phyloP scores from a whole-genome alignment of 2,113 vertebrate genomes.

The Sphaerodactylus townsendi region DNA sequence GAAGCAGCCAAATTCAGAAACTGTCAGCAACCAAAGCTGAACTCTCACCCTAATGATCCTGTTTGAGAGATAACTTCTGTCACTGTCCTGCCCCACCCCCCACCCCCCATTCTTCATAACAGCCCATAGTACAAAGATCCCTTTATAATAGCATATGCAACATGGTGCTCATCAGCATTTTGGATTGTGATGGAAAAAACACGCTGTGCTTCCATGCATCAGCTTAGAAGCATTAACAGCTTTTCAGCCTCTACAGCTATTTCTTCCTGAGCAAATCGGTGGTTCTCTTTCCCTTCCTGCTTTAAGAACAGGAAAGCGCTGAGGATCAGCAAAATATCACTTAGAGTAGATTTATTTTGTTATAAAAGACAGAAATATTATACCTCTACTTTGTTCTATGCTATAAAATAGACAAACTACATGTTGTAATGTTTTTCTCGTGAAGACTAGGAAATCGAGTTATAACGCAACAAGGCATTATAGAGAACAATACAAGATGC shows the following conservation, averaged over 20 bases:
- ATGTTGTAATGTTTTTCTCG: too few relatives aligned
- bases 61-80: background rate
- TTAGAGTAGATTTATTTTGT: too few relatives aligned
- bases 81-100: background rate
- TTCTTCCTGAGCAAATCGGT: background rate
- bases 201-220: too few relatives aligned
- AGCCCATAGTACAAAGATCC: background rate
- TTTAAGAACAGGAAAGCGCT: background rate
- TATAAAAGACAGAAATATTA: too few relatives aligned
- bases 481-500: too few relatives aligned
- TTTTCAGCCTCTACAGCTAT: background rate
- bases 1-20: constrained; percentile 46
- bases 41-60: background rate
- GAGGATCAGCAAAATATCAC: too few relatives aligned
- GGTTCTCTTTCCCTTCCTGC: background rate
- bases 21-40: background rate
- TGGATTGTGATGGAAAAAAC: too few relatives aligned
- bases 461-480: too few relatives aligned
- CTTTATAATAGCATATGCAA: background rate
- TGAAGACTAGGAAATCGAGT: too few relatives aligned
- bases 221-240: background rate
- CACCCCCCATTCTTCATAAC: background rate
- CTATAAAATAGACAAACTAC: too few relatives aligned
- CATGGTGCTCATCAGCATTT: background rate
- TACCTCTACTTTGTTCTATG: too few relatives aligned